Percentiles rank a stretch among this genome's conserved stretches.
phyloP scores from a whole-genome alignment of 2,113 vertebrate species.

The Athene noctua region DNA sequence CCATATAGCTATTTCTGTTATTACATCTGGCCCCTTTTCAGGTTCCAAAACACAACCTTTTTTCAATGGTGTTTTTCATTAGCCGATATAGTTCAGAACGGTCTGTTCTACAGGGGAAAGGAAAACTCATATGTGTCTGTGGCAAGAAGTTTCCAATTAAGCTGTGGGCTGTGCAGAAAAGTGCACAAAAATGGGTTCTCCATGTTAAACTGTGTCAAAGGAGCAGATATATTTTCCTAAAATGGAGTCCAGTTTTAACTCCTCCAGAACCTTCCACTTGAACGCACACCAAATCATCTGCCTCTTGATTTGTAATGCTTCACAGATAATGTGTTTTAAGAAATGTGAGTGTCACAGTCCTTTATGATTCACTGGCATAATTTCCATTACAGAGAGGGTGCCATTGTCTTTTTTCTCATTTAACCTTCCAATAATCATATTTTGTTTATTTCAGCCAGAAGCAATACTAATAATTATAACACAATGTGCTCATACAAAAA shows the following conservation, averaged over 20 bases:
- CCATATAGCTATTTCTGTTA: not conserved
- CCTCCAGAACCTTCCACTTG: not conserved
- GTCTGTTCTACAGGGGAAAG: not conserved
- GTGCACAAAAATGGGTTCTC: not conserved
- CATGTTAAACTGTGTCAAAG: not conserved
- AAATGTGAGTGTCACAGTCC: not conserved
- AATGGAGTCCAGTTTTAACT: not conserved
- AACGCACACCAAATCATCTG: not conserved
- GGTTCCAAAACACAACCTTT: not conserved
- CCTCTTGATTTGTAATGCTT: not conserved
- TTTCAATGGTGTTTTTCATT: not conserved
- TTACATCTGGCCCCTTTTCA: not conserved
- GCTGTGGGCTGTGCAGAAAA: not conserved
- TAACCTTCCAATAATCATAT: conserved; percentile 58
- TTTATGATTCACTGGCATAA: conserved; percentile 26
- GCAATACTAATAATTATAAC: conserved; percentile 59
- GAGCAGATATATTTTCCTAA: not conserved
- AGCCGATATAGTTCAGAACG: accelerated
- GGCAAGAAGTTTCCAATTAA: not conserved
- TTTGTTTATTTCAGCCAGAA: conserved; percentile 59
- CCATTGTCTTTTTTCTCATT: conserved; percentile 45
- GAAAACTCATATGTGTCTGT: not conserved
- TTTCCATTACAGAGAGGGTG: not conserved
- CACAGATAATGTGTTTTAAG: not conserved
- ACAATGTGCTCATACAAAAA: conserved; percentile 51